Evolutionary conservation across 2,113 vertebrate species (phyloP).

Genomic region (Dasypus novemcinctus): DNA sequence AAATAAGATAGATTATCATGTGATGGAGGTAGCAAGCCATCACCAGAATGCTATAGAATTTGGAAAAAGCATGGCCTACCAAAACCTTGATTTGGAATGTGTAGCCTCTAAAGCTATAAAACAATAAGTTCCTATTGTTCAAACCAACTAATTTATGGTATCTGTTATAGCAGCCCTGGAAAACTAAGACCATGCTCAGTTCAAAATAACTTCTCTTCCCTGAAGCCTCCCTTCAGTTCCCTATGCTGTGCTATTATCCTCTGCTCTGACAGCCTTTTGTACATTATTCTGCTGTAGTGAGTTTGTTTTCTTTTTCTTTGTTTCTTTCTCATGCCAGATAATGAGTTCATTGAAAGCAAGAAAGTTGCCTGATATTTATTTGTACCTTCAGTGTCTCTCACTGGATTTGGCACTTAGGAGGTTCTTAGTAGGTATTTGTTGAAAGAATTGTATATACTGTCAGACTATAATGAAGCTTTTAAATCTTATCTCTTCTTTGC

Average conservation of each 20-base stretch:
- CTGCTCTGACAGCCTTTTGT: neutral
- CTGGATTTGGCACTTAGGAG: neutral
- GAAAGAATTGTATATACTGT: neutral
- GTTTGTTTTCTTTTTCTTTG: neutral
- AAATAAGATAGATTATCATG: too few relatives aligned
- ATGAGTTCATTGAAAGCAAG: neutral
- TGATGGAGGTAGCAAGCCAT: too few relatives aligned
- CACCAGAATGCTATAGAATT: too few relatives aligned
- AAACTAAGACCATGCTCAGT: too few relatives aligned
- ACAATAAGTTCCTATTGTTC: too few relatives aligned
- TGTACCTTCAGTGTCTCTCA: neutral
- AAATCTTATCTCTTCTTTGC: slow-evolving; percentile 38
- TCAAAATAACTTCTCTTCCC: neutral
- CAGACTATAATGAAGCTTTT: neutral
- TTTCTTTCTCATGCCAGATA: neutral
- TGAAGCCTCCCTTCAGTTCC: neutral
- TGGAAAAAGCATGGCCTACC: too few relatives aligned
- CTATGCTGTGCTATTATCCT: neutral
- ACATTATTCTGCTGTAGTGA: neutral
- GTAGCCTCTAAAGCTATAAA: too few relatives aligned
- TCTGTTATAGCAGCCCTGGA: too few relatives aligned
- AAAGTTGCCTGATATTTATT: neutral
- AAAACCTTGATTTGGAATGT: too few relatives aligned
- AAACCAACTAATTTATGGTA: too few relatives aligned
- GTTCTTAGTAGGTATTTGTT: neutral